A percentile compares a stretch with the other conserved stretches of the same genome.
These are phyloP conservation scores for Drosophila lacertosa DNA, from an alignment of 1,140 invertebrate genomes.

Conservation along the genomic window DNA sequence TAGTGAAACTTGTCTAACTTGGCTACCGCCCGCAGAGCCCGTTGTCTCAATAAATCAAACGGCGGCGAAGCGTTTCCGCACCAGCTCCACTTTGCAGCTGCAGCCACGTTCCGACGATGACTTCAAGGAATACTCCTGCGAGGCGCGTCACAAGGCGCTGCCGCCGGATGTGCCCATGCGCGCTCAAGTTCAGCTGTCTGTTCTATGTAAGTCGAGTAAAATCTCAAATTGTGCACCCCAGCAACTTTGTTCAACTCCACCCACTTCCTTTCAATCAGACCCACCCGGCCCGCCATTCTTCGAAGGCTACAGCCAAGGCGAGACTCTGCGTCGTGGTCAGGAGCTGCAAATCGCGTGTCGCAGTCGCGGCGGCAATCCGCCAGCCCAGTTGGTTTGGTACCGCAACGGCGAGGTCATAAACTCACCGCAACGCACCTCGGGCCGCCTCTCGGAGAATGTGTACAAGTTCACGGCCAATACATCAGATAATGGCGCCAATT, in stretches of 20 bases:
- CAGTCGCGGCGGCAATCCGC: slow-evolving; percentile 97
- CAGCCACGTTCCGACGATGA: slow-evolving; percentile 94
- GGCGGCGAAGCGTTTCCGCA: slow-evolving; percentile 84
- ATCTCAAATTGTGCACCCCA: too few relatives aligned
- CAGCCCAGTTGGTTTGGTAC: slow-evolving; percentile 97
- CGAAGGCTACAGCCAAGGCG: slow-evolving; percentile 94
- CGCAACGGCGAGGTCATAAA: slow-evolving; percentile 90
- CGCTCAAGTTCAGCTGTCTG: slow-evolving; percentile 92
- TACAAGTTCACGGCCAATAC: slow-evolving; percentile 94
- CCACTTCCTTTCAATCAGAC: slow-evolving; percentile 88
- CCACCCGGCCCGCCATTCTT: slow-evolving; percentile 96
- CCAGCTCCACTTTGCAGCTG: slow-evolving; percentile 87
- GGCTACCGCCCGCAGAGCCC: slow-evolving; percentile 84
- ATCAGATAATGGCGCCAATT: slow-evolving; percentile 95
- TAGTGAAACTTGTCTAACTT: not conserved
- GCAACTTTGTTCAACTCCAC: not conserved
- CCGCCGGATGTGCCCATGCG: slow-evolving; percentile 90
- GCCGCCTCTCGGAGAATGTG: slow-evolving; percentile 92
- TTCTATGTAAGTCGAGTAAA: slow-evolving; percentile 91
- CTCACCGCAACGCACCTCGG: slow-evolving; percentile 87
- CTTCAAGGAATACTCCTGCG: slow-evolving; percentile 93
- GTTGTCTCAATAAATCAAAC: slow-evolving; percentile 85
- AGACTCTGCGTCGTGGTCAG: slow-evolving; percentile 93
- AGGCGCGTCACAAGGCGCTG: slow-evolving; percentile 93
- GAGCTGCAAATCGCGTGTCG: slow-evolving; percentile 94